Evolutionary conservation across 35 echinoderm and acorn worm genomes (phyloP), one percentile per base, ranked within the genome.

Genomic region (Lytechinus pictus): DNA sequence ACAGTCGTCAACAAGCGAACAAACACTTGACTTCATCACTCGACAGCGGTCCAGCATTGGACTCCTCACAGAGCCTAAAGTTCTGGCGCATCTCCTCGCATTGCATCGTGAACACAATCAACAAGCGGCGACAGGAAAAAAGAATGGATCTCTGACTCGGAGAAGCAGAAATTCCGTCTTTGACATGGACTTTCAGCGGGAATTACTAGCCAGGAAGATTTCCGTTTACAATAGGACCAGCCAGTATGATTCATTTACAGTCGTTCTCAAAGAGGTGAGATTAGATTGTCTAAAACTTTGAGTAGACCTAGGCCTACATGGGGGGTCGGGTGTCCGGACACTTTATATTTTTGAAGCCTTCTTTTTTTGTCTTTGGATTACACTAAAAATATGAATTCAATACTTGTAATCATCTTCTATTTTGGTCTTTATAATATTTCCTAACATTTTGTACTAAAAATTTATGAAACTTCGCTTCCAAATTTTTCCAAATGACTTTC

Each of bases 1-100:
- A 54, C 88, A 90, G 52, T 44, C 33, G 33, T 44, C 33, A 44
- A 33, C 52, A 13, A 33, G 28, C 88, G 88, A 90, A 1, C 88
- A 90, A 54, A 33, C 88, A 52, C 52, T 90, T 33, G 88, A 90
- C 9, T 14, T 90, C 16, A 44, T 90, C 88, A 52, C 88, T 3
- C 54, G 92, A 10, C 92, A 94, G 44, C 52, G 96, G 11, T 60
- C 92, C 53, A 51, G 96, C 28, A 94, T 96, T n/a, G 55, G 92
- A 4, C 14, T 96, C 24, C 92, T 96, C n/a, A 94, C 92, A 11
- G 96, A 96, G 92, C 96, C 96, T 5, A 79, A 44, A 27, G 79
- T 94, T 21, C 27, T 96, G 52, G 96, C 96, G 28, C 96, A 96
- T 66, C 86, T 96, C 16, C 57, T 87, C 11, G 54, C 52, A n/a